phyloP scores from a whole-genome alignment of 2,888 invertebrate genomes.

The Amiota mariae region DNA sequence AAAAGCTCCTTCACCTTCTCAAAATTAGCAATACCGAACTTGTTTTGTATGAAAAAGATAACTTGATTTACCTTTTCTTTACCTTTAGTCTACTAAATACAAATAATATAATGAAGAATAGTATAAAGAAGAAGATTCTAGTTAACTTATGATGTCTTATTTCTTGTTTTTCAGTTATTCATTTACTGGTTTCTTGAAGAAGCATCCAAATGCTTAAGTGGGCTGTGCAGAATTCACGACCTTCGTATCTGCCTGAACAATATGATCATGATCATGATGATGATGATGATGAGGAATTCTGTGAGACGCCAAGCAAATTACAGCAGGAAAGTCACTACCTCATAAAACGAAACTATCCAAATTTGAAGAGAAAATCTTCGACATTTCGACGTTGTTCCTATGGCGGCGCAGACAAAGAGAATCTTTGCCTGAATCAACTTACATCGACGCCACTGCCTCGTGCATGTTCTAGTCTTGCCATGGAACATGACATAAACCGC shows the following conservation, averaged over 20 bases:
- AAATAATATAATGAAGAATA: too few relatives aligned
- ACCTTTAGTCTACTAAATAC: too few relatives aligned
- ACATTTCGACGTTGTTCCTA: neutral
- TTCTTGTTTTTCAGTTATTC: slow-evolving; percentile 30
- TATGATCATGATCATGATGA: too few relatives aligned
- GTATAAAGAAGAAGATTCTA: neutral
- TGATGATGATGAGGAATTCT: slow-evolving; percentile 17
- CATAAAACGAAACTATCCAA: slow-evolving; percentile 29
- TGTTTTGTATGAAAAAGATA: slow-evolving; percentile 3
- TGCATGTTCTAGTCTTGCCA: slow-evolving; percentile 25
- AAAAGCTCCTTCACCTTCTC: slow-evolving; percentile 1
- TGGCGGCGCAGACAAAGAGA: slow-evolving; percentile 60
- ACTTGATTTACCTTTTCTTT: slow-evolving; percentile 39
- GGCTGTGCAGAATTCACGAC: slow-evolving; percentile 70
- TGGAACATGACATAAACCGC: neutral
- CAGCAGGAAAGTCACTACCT: neutral
- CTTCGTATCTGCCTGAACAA: slow-evolving; percentile 58
- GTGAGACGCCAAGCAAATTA: slow-evolving; percentile 29
- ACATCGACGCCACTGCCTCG: slow-evolving; percentile 66
- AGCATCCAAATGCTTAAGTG: slow-evolving; percentile 68
- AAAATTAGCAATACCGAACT: neutral
- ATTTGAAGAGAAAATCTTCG: slow-evolving; percentile 44
- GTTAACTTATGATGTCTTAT: slow-evolving; percentile 31
- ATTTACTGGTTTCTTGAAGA: slow-evolving; percentile 22
- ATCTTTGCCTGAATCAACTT: slow-evolving; percentile 51